These are phyloP conservation scores for Eulemur mongoz DNA, from an alignment of 2,797 vertebrate genomes.

Conservation along the genomic window DNA sequence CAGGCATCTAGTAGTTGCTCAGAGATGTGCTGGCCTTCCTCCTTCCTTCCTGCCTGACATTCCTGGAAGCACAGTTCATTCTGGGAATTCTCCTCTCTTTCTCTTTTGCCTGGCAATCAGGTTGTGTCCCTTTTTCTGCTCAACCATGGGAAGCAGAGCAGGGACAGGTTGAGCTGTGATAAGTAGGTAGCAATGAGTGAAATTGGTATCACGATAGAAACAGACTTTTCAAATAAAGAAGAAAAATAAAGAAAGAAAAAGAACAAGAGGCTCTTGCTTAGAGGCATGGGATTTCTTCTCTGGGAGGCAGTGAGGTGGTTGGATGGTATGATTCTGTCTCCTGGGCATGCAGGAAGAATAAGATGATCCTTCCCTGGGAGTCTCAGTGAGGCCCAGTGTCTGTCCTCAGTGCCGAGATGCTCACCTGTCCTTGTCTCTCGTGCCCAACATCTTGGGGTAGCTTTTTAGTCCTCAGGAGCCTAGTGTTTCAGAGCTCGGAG, in stretches of 20 bases:
- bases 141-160: slow-evolving; percentile 44
- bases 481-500: background rate
- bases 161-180: background rate
- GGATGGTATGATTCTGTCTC: background rate
- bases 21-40: background rate
- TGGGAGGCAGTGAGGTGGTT: background rate
- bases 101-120: slow-evolving; percentile 70
- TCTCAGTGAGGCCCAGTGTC: background rate
- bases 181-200: slow-evolving; percentile 60
- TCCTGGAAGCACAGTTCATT: background rate
- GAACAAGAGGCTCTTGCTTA: background rate
- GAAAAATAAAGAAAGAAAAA: background rate
- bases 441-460: background rate
- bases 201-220: slow-evolving; percentile 67
- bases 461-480: background rate
- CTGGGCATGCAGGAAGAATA: background rate
- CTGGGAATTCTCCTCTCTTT: slow-evolving; percentile 61
- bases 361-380: background rate
- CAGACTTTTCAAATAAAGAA: background rate
- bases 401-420: background rate
- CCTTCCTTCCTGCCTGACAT: background rate
- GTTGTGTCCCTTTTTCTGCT: slow-evolving; percentile 66
- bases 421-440: background rate
- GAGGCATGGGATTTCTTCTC: slow-evolving; percentile 16
- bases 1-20: background rate